Percentiles rank a stretch among this genome's conserved stretches.
These are phyloP conservation scores for Phymastichus coffea DNA, from an alignment of 1,140 invertebrate species.

Conservation along the genomic window DNA sequence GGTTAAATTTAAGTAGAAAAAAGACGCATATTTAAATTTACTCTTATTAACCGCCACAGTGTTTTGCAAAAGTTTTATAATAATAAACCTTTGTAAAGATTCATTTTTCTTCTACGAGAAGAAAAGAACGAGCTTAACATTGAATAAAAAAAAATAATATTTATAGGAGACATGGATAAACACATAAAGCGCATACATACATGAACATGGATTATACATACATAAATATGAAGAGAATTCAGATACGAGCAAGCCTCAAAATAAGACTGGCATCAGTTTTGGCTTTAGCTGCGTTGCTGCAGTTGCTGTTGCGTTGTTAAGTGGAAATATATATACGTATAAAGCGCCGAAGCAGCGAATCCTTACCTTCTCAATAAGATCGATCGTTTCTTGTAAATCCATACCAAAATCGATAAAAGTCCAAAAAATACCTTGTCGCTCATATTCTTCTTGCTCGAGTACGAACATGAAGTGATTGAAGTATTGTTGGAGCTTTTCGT, in stretches of 20 bases:
- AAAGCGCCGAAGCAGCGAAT: slow-evolving; percentile 15
- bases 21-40: too few relatives aligned
- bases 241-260: slow-evolving; percentile 32
- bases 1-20: too few relatives aligned
- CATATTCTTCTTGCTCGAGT: slow-evolving; percentile 94
- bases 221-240: slow-evolving; percentile 29
- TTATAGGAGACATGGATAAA: slow-evolving; percentile 14
- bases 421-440: slow-evolving; percentile 87
- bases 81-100: too few relatives aligned
- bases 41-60: too few relatives aligned
- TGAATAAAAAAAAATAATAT: too few relatives aligned
- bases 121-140: too few relatives aligned
- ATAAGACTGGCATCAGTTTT: slow-evolving; percentile 15
- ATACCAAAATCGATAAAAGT: slow-evolving; percentile 94
- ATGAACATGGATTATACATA: slow-evolving; percentile 33
- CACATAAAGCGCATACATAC: slow-evolving; percentile 20
- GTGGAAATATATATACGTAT: not conserved
- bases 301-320: slow-evolving; percentile 1
- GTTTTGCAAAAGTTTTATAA: too few relatives aligned
- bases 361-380: slow-evolving; percentile 89
- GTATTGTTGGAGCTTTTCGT: slow-evolving; percentile 94
- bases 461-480: slow-evolving; percentile 98
- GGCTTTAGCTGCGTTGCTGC: slow-evolving; percentile 22
- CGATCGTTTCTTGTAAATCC: slow-evolving; percentile 90
- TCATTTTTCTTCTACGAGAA: too few relatives aligned